A percentile compares a stretch with the other conserved stretches of the same genome.
These are phyloP conservation scores for Rhopilema esculentum DNA, from an alignment of 30 jellyfish, hydroid and myxozoan species.

Conservation along the genomic window DNA sequence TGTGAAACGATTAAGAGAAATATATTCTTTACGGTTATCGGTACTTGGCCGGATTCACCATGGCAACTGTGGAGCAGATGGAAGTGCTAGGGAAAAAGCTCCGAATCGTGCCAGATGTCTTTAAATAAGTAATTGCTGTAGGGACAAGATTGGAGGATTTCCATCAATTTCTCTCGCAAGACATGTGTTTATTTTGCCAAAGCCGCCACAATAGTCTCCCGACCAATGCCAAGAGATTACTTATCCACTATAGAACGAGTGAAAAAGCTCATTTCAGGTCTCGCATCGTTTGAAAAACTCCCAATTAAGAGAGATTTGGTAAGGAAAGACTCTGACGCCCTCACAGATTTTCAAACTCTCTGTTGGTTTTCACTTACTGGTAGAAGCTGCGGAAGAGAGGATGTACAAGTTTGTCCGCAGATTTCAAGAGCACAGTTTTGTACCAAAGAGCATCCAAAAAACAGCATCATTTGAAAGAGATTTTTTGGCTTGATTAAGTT, in stretches of 20 bases:
- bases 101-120: constrained; percentile 5
- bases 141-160: not conserved
- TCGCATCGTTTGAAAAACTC: not conserved
- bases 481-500: too few relatives aligned
- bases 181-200: not conserved
- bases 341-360: too few relatives aligned
- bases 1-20: not conserved
- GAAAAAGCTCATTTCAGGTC: not conserved
- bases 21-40: not conserved
- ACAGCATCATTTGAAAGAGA: too few relatives aligned
- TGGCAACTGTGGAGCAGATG: not conserved
- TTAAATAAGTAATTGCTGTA: not conserved
- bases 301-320: constrained; percentile 9
- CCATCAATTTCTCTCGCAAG: constrained; percentile 14
- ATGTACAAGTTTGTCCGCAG: too few relatives aligned
- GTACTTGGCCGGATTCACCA: not conserved
- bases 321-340: not conserved
- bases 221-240: not conserved
- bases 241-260: not conserved
- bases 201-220: constrained; percentile 14
- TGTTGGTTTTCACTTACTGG: too few relatives aligned
- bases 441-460: too few relatives aligned
- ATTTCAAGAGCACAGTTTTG: too few relatives aligned
- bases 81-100: not conserved
- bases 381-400: too few relatives aligned